A percentile compares a stretch with the other conserved stretches of the same genome.
phyloP scores from a whole-genome alignment of 2,797 vertebrate genomes.

The Sebastes oblongus region DNA sequence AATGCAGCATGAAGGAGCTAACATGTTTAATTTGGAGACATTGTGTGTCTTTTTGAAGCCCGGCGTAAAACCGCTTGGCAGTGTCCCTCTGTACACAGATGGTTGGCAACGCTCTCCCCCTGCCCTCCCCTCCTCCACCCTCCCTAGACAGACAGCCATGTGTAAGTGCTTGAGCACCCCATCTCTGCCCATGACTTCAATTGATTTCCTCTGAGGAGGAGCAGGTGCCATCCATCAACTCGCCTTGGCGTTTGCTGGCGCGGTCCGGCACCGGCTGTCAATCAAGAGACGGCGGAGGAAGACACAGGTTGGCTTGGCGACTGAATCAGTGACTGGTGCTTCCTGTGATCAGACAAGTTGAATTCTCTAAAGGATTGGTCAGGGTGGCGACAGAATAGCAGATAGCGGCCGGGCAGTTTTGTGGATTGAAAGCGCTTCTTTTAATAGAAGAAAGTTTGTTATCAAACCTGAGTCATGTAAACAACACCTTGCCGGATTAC shows the following conservation, averaged over 20 bases:
- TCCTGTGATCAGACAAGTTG: background rate
- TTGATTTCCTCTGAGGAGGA: conserved; percentile 67
- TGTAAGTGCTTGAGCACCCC: conserved; percentile 53
- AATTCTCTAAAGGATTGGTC: background rate
- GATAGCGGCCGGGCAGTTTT: background rate
- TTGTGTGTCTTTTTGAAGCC: conserved; percentile 51
- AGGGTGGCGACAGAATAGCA: background rate
- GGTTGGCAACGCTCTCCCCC: conserved; percentile 50
- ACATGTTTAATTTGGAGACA: conserved; percentile 53
- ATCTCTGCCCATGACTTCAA: conserved; percentile 51
- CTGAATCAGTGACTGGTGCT: background rate
- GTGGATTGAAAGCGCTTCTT: background rate
- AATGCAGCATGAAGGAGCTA: conserved; percentile 40
- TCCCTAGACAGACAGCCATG: conserved; percentile 51
- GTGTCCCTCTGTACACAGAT: conserved; percentile 60
- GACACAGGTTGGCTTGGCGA: conserved; percentile 17
- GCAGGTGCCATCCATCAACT: conserved; percentile 62
- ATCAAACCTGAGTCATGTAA: conserved; percentile 16
- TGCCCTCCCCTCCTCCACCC: background rate
- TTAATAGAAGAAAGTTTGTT: background rate
- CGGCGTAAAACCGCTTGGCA: conserved; percentile 61
- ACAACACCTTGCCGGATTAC: conserved; percentile 39
- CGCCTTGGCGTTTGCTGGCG: conserved; percentile 11
- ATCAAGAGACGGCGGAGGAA: conserved; percentile 12
- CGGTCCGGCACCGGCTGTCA: conserved; percentile 29